Base-by-base conservation (phyloP, 2,888 invertebrate species). In the Dasysyrphus tricinctus region DNA sequence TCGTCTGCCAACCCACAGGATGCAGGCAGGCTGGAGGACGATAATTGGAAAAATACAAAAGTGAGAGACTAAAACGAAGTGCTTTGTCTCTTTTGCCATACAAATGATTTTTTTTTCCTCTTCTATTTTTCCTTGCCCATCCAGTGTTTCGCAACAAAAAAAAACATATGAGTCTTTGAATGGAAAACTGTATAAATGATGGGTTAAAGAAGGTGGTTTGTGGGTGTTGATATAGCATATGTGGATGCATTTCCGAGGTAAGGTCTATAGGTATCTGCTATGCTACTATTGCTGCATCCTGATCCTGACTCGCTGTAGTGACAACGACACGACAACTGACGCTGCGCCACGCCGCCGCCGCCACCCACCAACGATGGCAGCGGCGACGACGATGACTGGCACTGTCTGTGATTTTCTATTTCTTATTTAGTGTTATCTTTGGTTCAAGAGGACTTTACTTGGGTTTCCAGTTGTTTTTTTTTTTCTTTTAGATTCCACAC, bases 41-140 rank as follows among this genome's bases (percentile, higher is more conserved):
- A 86, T 86, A 86, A 86, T 86, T 86, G 81, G 86, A 86, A 86
- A 86, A 86, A 86, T 81, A 86, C 82, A 86, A 86, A 86, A 86
- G 86, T 86, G 86, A 72, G 86, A 56, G 86, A 86, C 78, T 86
- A 79, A 82, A 82, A 75, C 78, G 82, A 19, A 82, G 78, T 78
- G 78, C 78, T 86, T 86, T 86, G 86, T 82, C 78, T 86, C 74
- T 77, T 81, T 74, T 73, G 78, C 81, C 75, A 75, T 86, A 81
- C 82, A 82, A 86, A 86, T 86, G 65, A 72, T 81, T 57, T 72
- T 67, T 72, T 57, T 51, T 32, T 67, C 1, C 11, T 37, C 1
- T 67, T 16, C 9, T 69, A 51, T 16, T 61, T 59, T 39, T 70
- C 16, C 12, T n/a, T 51, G 61, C 16, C 34, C 51, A 61, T 74